phyloP scores from a whole-genome alignment of 2,113 vertebrate genomes.

The Mirounga angustirostris region DNA sequence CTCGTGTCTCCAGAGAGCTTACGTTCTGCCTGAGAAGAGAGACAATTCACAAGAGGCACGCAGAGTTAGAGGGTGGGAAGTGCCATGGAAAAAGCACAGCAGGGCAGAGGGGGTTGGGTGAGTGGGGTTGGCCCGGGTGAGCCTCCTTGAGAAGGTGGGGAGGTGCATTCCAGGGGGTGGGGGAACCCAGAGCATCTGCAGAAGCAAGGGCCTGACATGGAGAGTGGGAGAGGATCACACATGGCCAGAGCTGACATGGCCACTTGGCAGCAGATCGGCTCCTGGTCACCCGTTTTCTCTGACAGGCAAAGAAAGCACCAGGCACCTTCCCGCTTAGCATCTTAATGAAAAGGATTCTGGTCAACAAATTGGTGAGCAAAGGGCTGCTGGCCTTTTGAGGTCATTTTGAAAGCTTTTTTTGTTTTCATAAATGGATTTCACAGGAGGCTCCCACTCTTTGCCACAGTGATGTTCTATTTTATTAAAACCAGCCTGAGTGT shows the following conservation, averaged over 20 bases:
- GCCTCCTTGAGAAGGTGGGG: neutral
- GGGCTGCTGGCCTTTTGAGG: neutral
- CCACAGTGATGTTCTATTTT: neutral
- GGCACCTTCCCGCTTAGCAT: neutral
- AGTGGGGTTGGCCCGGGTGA: neutral
- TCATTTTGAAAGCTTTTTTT: neutral
- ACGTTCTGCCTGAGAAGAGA: neutral
- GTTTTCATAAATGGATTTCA: neutral
- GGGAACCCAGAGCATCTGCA: neutral
- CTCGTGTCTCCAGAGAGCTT: accelerated
- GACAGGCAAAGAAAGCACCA: accelerated
- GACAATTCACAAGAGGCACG: accelerated
- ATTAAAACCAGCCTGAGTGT: neutral
- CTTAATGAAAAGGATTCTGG: neutral
- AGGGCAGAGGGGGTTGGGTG: accelerated
- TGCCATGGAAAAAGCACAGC: accelerated
- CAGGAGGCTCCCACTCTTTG: neutral
- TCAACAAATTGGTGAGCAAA: neutral
- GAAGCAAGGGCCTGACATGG: neutral
- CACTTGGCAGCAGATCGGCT: accelerated
- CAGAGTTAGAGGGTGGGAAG: neutral
- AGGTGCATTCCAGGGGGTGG: neutral
- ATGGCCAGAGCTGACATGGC: accelerated
- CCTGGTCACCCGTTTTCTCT: neutral
- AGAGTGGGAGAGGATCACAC: neutral